Evolutionary conservation across 2,797 vertebrate genomes (phyloP).

Genomic region (Gambusia yucatana): DNA sequence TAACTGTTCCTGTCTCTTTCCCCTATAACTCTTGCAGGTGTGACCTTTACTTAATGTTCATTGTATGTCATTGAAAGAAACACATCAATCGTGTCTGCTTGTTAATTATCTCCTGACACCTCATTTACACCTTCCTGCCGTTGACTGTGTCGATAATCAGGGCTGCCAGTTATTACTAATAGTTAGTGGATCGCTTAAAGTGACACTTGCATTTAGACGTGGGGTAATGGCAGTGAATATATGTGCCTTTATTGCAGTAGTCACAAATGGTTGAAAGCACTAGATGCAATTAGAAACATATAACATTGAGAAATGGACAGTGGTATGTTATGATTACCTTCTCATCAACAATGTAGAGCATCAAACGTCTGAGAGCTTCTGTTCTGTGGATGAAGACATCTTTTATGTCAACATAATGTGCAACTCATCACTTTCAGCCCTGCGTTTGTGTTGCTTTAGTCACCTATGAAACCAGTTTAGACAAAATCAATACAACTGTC

Average conservation of each 20-base stretch:
- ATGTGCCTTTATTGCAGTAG: slow-evolving; percentile 4
- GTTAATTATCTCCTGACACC: slow-evolving; percentile 44
- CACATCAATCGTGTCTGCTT: slow-evolving; percentile 22
- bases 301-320: neutral
- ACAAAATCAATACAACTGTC: slow-evolving; percentile 14
- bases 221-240: neutral
- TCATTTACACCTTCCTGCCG: slow-evolving; percentile 19
- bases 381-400: neutral
- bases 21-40: slow-evolving; percentile 3
- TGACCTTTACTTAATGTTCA: slow-evolving; percentile 47
- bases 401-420: neutral
- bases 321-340: neutral
- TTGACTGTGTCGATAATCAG: slow-evolving; percentile 26
- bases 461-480: neutral
- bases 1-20: slow-evolving; percentile 2
- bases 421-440: neutral
- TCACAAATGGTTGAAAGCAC: neutral
- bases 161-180: slow-evolving; percentile 25
- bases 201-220: slow-evolving; percentile 11
- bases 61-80: slow-evolving; percentile 30
- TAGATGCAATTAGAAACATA: neutral
- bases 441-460: neutral
- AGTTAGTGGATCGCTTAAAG: slow-evolving; percentile 37
- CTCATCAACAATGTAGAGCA: neutral
- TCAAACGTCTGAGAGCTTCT: neutral